phyloP scores from a whole-genome alignment of 2,888 invertebrate species.

The Plemyria rubiginata region DNA sequence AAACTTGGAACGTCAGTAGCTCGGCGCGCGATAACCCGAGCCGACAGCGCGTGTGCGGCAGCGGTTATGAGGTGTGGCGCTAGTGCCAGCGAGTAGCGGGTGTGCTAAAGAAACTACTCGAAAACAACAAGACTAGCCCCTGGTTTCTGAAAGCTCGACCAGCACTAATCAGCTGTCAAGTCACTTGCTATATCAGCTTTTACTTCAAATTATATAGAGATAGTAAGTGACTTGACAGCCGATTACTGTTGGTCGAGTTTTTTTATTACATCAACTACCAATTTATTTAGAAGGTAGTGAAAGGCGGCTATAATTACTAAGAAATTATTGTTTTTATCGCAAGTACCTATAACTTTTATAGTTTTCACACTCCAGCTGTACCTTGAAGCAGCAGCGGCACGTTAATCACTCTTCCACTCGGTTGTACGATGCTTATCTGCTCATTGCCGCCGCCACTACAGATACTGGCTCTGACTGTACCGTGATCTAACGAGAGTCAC shows the following conservation, averaged over 20 bases:
- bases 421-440: conserved; percentile 72
- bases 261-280: no score
- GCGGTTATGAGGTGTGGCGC: conserved; percentile 28
- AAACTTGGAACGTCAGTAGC: conserved; percentile 42
- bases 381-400: conserved; percentile 35
- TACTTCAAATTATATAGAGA: no score
- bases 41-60: conserved; percentile 51
- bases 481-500: conserved; percentile 27
- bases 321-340: no score
- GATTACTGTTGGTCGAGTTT: no score
- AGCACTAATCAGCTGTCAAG: no score
- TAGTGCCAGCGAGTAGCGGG: conserved; percentile 13
- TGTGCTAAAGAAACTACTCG: no score
- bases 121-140: no score
- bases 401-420: conserved; percentile 73
- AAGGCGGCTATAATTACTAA: no score
- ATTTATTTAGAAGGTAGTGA: no score
- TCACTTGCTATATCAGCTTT: no score
- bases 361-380: conserved; percentile 1
- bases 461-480: conserved; percentile 67
- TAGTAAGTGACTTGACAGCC: no score
- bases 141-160: no score
- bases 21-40: conserved; percentile 56
- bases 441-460: conserved; percentile 58
- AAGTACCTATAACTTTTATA: neutral